phyloP scores from a whole-genome alignment of 1,140 invertebrate genomes.

The Aphidius gifuensis region DNA sequence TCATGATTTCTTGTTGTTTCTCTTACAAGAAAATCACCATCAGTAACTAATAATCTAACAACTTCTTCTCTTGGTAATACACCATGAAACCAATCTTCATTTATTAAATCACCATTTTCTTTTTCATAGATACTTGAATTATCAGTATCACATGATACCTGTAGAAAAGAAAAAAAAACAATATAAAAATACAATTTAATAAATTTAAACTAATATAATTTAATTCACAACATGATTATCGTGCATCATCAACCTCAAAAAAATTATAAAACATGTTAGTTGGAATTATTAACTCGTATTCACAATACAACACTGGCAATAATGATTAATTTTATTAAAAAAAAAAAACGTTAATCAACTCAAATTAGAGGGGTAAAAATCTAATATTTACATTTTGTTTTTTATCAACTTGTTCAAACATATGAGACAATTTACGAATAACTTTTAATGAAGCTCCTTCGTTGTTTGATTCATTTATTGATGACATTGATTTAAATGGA shows the following conservation, averaged over 20 bases:
- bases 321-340: neutral
- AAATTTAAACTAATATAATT: neutral
- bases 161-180: neutral
- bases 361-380: no score
- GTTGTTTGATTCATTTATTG: conserved; percentile 48
- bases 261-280: neutral
- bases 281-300: neutral
- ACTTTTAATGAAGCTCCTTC: conserved; percentile 44
- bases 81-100: conserved; percentile 97
- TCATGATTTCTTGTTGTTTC: conserved; percentile 92
- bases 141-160: conserved; percentile 45
- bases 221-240: neutral
- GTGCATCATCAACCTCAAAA: no score
- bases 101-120: conserved; percentile 60
- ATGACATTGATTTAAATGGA: conserved; percentile 51
- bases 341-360: conserved; percentile 10
- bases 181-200: conserved; percentile 11
- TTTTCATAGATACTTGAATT: conserved; percentile 45
- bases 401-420: no score
- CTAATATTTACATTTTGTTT: no score
- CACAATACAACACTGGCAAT: neutral
- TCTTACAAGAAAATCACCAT: conserved; percentile 92
- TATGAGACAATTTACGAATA: conserved; percentile 33
- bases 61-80: conserved; percentile 94
- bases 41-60: conserved; percentile 78